Conservation (phyloP, 2,113 vertebrate species). For the Alaudala cheleensis region DNA sequence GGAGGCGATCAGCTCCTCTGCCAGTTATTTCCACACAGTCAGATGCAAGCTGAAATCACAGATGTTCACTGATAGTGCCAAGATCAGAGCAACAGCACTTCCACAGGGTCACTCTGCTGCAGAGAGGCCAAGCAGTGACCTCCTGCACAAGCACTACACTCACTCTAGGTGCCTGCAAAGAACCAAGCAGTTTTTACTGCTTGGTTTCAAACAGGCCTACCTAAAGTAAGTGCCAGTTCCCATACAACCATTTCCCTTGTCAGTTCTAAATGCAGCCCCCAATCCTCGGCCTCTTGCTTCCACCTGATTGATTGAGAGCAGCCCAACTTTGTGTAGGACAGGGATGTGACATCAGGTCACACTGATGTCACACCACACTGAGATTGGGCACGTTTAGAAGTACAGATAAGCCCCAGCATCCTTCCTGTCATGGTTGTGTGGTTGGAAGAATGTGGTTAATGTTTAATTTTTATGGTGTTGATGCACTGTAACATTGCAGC, state of each 20-base stretch:
- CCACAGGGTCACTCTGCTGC: background rate
- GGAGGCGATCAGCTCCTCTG: background rate
- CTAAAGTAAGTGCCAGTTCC: background rate
- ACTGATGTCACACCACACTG: background rate
- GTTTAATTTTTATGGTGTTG: background rate
- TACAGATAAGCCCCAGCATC: background rate
- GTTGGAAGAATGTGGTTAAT: background rate
- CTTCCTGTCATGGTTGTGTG: background rate
- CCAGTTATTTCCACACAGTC: background rate
- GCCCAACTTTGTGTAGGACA: background rate
- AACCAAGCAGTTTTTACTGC: background rate
- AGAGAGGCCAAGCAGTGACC: background rate
- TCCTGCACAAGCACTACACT: background rate
- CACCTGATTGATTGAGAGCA: background rate
- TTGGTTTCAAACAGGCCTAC: background rate
- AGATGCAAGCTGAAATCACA: background rate
- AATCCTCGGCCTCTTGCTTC: background rate
- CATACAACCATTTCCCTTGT: background rate
- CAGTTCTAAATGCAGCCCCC: background rate
- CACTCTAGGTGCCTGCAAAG: background rate
- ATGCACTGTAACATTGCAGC: background rate
- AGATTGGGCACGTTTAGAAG: rapidly evolving
- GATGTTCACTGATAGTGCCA: background rate
- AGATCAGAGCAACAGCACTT: background rate
- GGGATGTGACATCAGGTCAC: background rate